A percentile compares a stretch with the other conserved stretches of the same genome.
phyloP scores from a whole-genome alignment of 2,797 vertebrate species.

The Dermochelys coriacea region DNA sequence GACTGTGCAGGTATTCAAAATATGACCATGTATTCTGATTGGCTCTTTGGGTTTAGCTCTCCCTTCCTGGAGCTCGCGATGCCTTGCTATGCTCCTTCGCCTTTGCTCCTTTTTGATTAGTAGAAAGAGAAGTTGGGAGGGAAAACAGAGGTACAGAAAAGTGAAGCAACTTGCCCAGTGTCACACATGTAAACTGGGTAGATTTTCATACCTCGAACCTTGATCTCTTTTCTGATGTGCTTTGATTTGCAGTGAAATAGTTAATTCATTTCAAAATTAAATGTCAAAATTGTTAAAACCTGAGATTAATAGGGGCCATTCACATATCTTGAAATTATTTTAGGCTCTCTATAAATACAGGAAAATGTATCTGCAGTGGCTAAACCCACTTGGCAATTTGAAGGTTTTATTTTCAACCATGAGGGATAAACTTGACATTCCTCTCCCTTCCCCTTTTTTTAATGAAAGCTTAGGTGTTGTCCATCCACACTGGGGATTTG shows the following conservation, averaged over 20 bases:
- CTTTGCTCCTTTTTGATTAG: constrained; percentile 11
- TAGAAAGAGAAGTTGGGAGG: not conserved
- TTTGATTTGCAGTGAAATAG: constrained; percentile 20
- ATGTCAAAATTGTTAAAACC: constrained; percentile 27
- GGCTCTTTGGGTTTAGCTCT: not conserved
- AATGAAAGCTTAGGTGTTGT: not conserved
- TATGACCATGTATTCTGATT: not conserved
- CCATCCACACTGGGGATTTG: not conserved
- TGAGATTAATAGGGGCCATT: constrained; percentile 25
- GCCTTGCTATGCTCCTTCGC: not conserved
- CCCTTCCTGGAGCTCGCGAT: not conserved
- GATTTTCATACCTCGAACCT: not conserved
- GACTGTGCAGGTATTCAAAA: not conserved
- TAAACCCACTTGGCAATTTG: not conserved
- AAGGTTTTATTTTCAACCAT: not conserved
- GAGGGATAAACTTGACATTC: not conserved
- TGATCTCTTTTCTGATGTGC: not conserved
- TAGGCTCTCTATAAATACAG: not conserved
- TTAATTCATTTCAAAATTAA: constrained; percentile 22
- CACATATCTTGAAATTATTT: not conserved
- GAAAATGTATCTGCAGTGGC: not conserved
- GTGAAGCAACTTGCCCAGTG: too few species aligned
- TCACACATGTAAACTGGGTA: not conserved
- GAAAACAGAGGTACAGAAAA: too few species aligned
- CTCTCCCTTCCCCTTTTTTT: not conserved